Percentiles rank a stretch among this genome's conserved stretches.
phyloP scores from a whole-genome alignment of 2,113 vertebrate species.

The Mungos mungo region DNA sequence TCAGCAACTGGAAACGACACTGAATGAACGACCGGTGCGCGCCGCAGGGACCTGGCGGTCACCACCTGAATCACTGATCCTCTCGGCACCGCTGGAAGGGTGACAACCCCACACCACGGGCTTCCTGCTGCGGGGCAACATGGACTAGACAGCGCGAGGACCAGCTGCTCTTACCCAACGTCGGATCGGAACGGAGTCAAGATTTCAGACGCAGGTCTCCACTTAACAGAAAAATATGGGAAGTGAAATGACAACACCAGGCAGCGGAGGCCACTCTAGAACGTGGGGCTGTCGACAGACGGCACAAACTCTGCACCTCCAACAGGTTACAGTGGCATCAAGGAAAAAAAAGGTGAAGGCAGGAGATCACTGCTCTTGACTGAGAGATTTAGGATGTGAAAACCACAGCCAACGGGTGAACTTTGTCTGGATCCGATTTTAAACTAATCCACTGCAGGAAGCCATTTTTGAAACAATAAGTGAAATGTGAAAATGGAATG shows the following conservation, averaged over 20 bases:
- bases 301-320: neutral
- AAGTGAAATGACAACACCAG: neutral
- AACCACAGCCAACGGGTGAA: fast-evolving
- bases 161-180: neutral
- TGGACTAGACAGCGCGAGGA: neutral
- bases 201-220: neutral
- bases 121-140: neutral
- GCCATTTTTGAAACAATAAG: neutral
- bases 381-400: neutral
- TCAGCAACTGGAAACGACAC: neutral
- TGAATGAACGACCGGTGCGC: neutral
- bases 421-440: neutral
- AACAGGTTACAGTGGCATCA: neutral
- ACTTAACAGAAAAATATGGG: neutral
- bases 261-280: neutral
- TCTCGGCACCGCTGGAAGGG: neutral
- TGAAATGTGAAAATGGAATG: conserved; percentile 4
- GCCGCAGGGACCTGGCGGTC: neutral
- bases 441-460: neutral
- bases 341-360: neutral
- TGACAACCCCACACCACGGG: fast-evolving
- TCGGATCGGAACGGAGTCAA: neutral
- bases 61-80: neutral
- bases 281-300: neutral
- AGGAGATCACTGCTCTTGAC: neutral